Evolutionary conservation across 1,140 invertebrate genomes (phyloP).

Genomic region (Tetranychus urticae): DNA sequence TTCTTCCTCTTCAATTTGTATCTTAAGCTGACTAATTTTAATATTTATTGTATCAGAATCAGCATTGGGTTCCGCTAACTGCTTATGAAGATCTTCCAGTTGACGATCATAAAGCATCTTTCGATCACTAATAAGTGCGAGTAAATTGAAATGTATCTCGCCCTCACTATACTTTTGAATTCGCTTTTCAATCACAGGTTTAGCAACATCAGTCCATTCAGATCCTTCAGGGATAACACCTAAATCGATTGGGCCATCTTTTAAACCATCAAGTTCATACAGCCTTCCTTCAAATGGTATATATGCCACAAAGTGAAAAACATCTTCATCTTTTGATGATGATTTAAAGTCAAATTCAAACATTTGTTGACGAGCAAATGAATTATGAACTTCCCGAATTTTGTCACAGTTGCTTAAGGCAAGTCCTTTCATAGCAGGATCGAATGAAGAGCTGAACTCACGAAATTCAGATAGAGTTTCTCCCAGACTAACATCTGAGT

Average conservation of each 20-base stretch:
- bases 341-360: conserved; percentile 76
- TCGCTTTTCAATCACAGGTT: conserved; percentile 72
- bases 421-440: conserved; percentile 75
- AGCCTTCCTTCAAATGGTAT: conserved; percentile 77
- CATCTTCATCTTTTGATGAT: conserved; percentile 72
- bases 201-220: conserved; percentile 74
- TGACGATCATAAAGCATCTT: conserved; percentile 59
- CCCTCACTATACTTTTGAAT: conserved; percentile 89
- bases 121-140: conserved; percentile 82
- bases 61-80: conserved; percentile 21
- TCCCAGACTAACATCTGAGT: conserved; percentile 62
- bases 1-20: conserved; percentile 64
- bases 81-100: conserved; percentile 37
- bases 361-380: conserved; percentile 76
- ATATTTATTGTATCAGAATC: conserved; percentile 30
- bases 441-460: conserved; percentile 78
- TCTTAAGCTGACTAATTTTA: conserved; percentile 39
- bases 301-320: conserved; percentile 91
- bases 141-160: conserved; percentile 96
- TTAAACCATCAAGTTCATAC: conserved; percentile 89
- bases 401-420: conserved; percentile 83
- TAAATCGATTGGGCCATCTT: conserved; percentile 73
- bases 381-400: conserved; percentile 88
- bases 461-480: conserved; percentile 67
- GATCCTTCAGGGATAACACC: conserved; percentile 43